Evolutionary conservation across 2,797 vertebrate genomes (phyloP), one percentile per base, ranked within the genome.

Genomic region (Sebastiscus albofasciatus): DNA sequence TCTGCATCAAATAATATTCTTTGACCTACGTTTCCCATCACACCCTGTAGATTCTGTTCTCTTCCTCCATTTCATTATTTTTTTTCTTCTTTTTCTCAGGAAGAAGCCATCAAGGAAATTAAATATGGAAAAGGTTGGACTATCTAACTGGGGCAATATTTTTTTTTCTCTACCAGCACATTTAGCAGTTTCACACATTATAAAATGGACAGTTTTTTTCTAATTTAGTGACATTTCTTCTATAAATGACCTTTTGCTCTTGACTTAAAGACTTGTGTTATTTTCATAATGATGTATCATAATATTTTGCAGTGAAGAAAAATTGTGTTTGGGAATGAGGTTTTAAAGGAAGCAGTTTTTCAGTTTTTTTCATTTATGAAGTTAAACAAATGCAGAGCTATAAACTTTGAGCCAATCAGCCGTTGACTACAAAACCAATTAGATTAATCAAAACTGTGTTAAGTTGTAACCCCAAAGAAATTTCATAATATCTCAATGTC

Each of bases 31-130:
- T 84, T 71, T 80, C 36, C 34, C 76, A 68, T 83, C 33, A 29
- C 33, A 36, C n/a, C 62, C 56, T 77, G 49, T 78, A 72, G 65
- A 62, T 77, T 75, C 3, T 46, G 4, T 73, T 84, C 66, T 67
- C 26, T 67, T 78, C 69, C 33, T 71, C 29, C 39, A 18, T 49
- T 65, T 67, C n/a, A 68, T 59, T 4, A 1, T 2, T 54, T 67
- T 74, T 36, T 52, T 49, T 60, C 34, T 18, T n/a, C 18, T 58
- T 61, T 83, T 81, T 73, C 76, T 86, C 78, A 83, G 85, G 82
- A 93, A 75, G 82, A 92, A 92, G 87, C 88, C 84, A 91, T 91
- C 67, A 81, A 29, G 81, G 6, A 72, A 72, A 80, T 80, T 71
- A 69, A 82, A 76, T 26, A 29, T 58, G 36, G 54, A 65, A 75